phyloP scores from a whole-genome alignment of 2,797 vertebrate genomes.

The Hoplostethus atlanticus region DNA sequence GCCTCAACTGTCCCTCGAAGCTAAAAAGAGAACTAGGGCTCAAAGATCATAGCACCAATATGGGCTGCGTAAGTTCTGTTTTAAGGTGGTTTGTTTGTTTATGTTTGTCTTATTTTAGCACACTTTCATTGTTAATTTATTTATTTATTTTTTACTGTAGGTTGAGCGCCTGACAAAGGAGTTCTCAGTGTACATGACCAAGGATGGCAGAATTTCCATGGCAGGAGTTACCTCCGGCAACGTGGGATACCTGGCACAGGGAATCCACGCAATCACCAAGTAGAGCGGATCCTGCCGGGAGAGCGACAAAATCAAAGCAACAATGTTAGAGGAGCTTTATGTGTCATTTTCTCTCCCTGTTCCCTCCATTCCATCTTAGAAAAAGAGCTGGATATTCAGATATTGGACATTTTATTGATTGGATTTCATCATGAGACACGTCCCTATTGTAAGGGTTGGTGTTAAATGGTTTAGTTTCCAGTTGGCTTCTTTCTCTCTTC shows the following conservation, averaged over 20 bases:
- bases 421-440: constrained; percentile 43
- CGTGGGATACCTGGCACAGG: constrained; percentile 92
- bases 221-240: constrained; percentile 94
- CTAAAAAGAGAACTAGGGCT: no score
- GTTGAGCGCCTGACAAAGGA: constrained; percentile 95
- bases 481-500: neutral
- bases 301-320: constrained; percentile 59
- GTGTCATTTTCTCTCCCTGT: constrained; percentile 31
- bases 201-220: constrained; percentile 97
- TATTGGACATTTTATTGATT: constrained; percentile 51
- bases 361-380: constrained; percentile 64
- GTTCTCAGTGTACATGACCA: constrained; percentile 98
- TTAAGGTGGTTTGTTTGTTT: no score
- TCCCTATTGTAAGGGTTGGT: constrained; percentile 22
- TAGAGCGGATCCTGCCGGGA: constrained; percentile 67
- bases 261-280: constrained; percentile 95
- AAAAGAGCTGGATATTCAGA: constrained; percentile 41
- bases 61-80: no score
- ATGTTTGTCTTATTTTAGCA: no score
- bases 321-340: constrained; percentile 48
- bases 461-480: constrained; percentile 42
- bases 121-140: neutral
- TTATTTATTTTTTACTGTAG: constrained; percentile 70
- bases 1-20: no score
- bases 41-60: no score